phyloP scores from a whole-genome alignment of 2,797 vertebrate species.

The Alcedo atthis region DNA sequence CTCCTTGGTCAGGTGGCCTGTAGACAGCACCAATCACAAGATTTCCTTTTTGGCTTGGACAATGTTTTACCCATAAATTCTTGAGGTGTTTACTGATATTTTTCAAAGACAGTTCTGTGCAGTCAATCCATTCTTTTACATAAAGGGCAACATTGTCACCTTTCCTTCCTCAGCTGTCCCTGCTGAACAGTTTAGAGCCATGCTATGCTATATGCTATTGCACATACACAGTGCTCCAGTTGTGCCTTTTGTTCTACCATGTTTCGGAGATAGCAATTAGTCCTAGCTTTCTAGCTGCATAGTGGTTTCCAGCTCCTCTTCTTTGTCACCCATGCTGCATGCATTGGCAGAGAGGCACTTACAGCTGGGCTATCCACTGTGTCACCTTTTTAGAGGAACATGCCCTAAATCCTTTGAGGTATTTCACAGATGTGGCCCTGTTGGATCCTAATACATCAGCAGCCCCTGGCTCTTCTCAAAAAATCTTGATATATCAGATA shows the following conservation, averaged over 20 bases:
- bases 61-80: background rate
- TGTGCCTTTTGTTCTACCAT: background rate
- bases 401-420: background rate
- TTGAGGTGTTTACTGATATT: background rate
- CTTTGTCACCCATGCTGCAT: rapidly evolving
- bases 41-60: background rate
- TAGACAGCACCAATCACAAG: background rate
- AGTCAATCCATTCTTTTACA: background rate
- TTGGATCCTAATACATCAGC: background rate
- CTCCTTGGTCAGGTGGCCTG: background rate
- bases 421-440: background rate
- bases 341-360: background rate
- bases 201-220: background rate
- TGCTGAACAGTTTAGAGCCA: background rate
- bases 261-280: background rate
- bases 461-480: background rate
- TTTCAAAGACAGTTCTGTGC: background rate
- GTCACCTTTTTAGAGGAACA: background rate
- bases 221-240: rapidly evolving
- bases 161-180: background rate
- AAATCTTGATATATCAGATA: background rate
- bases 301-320: background rate
- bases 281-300: background rate
- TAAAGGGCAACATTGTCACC: too few relatives aligned
- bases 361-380: background rate